phyloP scores from a whole-genome alignment of 2,888 invertebrate genomes.

The Eilema depressum region DNA sequence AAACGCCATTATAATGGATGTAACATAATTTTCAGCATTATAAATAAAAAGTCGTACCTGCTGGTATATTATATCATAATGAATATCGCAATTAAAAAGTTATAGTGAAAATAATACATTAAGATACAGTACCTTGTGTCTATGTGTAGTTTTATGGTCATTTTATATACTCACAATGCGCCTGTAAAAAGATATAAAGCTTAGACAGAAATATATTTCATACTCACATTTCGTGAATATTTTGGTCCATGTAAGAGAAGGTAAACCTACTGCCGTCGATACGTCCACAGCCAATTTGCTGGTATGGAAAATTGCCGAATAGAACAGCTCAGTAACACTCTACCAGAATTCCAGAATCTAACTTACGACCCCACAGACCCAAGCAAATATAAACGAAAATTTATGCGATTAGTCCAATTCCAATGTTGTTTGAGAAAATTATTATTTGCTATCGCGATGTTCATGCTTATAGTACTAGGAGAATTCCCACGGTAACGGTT shows the following conservation, averaged over 20 bases:
- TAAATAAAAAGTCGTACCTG: not conserved
- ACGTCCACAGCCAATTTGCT: not conserved
- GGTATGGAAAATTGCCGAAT: not conserved
- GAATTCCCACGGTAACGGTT: not conserved
- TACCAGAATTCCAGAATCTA: too few relatives aligned
- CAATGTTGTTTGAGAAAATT: too few relatives aligned
- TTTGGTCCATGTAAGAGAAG: not conserved
- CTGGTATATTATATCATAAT: not conserved
- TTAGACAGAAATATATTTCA: too few relatives aligned
- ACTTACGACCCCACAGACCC: not conserved
- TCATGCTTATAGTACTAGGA: not conserved
- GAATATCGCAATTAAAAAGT: not conserved
- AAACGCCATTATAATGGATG: not conserved
- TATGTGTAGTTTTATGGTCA: too few relatives aligned
- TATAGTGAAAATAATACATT: not conserved
- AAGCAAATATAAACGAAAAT: not conserved
- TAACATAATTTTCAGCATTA: not conserved
- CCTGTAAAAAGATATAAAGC: too few relatives aligned
- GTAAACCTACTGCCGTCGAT: not conserved
- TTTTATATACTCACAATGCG: too few relatives aligned
- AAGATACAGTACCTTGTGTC: not conserved
- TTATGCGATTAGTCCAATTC: too few relatives aligned
- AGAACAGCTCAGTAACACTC: not conserved
- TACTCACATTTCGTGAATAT: not conserved
- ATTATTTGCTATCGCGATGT: not conserved